Conservation (phyloP, 2,797 vertebrate species). For the Sebastes taczanowskii region DNA sequence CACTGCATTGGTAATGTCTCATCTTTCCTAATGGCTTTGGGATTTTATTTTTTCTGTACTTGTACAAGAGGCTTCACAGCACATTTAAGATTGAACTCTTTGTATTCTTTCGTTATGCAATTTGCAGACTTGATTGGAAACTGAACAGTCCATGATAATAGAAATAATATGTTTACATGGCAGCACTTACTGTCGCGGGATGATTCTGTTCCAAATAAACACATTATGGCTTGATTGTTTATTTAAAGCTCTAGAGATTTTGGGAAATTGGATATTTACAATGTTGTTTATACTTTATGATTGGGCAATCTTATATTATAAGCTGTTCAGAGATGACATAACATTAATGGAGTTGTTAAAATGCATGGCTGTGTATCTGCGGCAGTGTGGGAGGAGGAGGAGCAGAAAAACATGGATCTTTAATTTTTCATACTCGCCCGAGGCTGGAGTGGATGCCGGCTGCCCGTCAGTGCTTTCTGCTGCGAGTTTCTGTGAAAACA, state of each 20-base stretch:
- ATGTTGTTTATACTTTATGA: background rate
- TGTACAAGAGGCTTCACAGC: background rate
- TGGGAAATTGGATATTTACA: background rate
- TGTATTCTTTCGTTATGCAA: background rate
- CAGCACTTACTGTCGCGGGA: background rate
- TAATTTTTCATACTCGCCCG: conserved; percentile 60
- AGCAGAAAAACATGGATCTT: conserved; percentile 47
- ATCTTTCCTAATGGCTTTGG: background rate
- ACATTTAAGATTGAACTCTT: background rate
- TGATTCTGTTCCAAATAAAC: background rate
- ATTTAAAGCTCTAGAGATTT: background rate
- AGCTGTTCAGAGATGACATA: background rate
- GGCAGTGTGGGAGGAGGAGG: conserved; percentile 31
- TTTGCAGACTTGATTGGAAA: background rate
- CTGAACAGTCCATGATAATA: background rate
- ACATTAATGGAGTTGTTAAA: conserved; percentile 23
- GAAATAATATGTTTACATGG: background rate
- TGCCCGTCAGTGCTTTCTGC: conserved; percentile 38
- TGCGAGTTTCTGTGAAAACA: conserved; percentile 21
- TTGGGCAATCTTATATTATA: background rate
- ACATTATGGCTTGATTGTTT: background rate
- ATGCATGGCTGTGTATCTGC: conserved; percentile 23
- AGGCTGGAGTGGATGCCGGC: conserved; percentile 41
- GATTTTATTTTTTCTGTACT: background rate
- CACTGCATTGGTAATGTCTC: background rate